Base-by-base conservation (phyloP, 2,113 vertebrate genomes). In the Halcyon senegalensis region DNA sequence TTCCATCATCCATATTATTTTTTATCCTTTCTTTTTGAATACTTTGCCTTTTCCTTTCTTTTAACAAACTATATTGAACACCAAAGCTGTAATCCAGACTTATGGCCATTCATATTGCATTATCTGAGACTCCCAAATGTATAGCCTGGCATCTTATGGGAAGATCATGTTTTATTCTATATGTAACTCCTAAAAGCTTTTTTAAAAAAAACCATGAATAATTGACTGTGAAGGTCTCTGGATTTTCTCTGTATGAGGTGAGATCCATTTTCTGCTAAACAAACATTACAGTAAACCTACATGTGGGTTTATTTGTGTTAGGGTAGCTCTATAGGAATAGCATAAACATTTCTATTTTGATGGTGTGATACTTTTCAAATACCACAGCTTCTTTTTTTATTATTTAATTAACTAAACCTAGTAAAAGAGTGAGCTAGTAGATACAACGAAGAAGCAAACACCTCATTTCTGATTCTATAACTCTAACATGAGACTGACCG, bases 111-210 rank as follows among this genome's bases (percentile, higher is more conserved):
- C 93, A 97, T 97, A 97, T 97, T 97, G 93, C 95, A 97, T 97
- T 97, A 97, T 96, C 96, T 95, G 93, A 97, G 74, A 33, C 73
- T 98, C 87, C 94, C 93, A 96, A 93, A 81, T 97, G 97, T 98
- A 97, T 96, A 94, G 87, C 94, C 84, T 89, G 89, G 97, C 96
- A 97, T 97, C 96, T 97, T 97, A 97, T 93, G 90, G 96, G 81
- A 92, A 97, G 97, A 98, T 97, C 96, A 96, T 97, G 93, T 98
- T 98, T 97, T 98, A 96, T 97, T 97, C 96, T 96, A 96, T 97
- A 97, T 93, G 85, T 97, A 97, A 97, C 97, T 97, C 94, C 89
- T 98, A 96, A 98, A 98, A 98, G 94, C 97, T 97, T 98, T 98
- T 96, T 12, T 90, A 82, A 84, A 94, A 93, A 93, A 46, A 46